phyloP scores from a whole-genome alignment of 2,797 vertebrate genomes.

The Melanogrammus aeglefinus region DNA sequence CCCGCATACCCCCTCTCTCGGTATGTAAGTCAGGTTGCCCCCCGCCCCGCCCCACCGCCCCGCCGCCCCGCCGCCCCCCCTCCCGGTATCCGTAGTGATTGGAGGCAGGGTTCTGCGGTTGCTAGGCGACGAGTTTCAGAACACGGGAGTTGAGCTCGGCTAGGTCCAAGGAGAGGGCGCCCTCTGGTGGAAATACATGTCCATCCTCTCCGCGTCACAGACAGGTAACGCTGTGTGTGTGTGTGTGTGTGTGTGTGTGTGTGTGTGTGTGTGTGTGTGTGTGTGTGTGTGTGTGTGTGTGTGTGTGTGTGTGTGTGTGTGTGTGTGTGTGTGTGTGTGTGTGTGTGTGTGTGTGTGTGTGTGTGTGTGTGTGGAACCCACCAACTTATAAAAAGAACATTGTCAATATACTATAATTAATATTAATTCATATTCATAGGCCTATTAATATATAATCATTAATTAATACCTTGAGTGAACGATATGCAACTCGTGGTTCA shows the following conservation, averaged over 20 bases:
- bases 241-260: too few relatives aligned
- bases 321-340: too few relatives aligned
- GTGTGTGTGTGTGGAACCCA: too few relatives aligned
- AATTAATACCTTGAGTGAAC: not conserved
- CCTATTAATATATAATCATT: not conserved
- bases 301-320: too few relatives aligned
- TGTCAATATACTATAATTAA: not conserved
- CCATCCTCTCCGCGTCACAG: not conserved
- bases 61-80: conserved; percentile 51
- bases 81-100: conserved; percentile 73
- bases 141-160: conserved; percentile 25
- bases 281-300: not conserved
- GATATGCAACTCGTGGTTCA: not conserved
- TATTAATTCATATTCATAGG: not conserved
- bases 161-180: not conserved
- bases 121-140: conserved; percentile 69
- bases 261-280: not conserved
- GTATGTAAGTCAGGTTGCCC: conserved; percentile 21
- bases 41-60: conserved; percentile 48
- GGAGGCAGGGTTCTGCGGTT: conserved; percentile 71
- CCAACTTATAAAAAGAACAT: too few relatives aligned
- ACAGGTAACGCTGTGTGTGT: not conserved
- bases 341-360: too few relatives aligned
- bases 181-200: not conserved
- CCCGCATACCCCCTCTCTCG: conserved; percentile 2